A percentile compares a stretch with the other conserved stretches of the same genome.
Conservation (phyloP, 2,113 vertebrate genomes). For the Dromas ardeola region DNA sequence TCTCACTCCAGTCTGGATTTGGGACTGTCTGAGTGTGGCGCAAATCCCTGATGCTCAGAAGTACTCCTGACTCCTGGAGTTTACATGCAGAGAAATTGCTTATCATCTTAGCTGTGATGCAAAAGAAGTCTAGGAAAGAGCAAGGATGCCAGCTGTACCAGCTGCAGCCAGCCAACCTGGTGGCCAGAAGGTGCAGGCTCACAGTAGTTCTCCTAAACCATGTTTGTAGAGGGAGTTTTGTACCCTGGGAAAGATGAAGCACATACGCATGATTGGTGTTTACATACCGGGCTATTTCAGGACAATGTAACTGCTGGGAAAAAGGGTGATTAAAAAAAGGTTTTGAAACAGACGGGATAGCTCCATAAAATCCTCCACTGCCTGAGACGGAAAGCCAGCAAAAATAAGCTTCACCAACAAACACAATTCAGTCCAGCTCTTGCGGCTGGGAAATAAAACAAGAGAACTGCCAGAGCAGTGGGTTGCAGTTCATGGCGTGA, state of each 20-base stretch:
- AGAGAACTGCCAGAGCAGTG: slow-evolving; percentile 22
- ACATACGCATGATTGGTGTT: neutral
- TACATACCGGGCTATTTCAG: slow-evolving; percentile 17
- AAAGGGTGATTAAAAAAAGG: neutral
- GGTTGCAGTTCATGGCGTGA: slow-evolving; percentile 32
- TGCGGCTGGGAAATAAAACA: neutral
- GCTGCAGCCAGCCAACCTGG: neutral
- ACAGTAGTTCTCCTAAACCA: neutral
- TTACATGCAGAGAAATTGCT: neutral
- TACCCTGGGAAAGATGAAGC: neutral
- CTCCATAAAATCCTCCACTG: neutral
- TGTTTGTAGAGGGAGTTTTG: neutral
- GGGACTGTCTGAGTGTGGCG: neutral
- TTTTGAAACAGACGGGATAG: slow-evolving; percentile 18
- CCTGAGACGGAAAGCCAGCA: slow-evolving; percentile 22
- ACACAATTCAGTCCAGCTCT: slow-evolving; percentile 9
- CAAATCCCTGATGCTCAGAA: neutral
- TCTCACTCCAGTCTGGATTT: neutral
- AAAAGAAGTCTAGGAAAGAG: neutral
- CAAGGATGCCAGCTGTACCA: neutral
- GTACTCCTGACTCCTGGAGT: neutral
- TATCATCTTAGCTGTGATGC: neutral
- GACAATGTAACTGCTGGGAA: neutral
- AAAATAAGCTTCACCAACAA: slow-evolving; percentile 38
- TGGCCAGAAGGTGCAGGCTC: neutral